Evolutionary conservation across 2,888 invertebrate genomes (phyloP).

Genomic region (Petrolisthes cinctipes): DNA sequence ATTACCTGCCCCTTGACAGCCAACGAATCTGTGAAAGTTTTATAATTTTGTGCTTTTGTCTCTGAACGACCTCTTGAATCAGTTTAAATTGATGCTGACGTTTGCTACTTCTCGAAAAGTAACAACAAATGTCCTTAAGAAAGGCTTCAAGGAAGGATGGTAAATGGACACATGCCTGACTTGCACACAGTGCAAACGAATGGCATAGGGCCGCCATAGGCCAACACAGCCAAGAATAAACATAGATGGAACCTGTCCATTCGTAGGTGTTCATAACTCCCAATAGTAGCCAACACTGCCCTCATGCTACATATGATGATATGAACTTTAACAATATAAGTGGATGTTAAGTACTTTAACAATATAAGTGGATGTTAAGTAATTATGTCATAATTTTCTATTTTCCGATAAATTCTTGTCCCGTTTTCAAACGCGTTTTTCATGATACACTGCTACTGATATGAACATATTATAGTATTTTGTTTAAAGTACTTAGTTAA

Average conservation of each 20-base stretch:
- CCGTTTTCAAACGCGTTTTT: no score
- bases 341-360: no score
- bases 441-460: neutral
- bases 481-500: neutral
- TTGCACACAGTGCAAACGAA: conserved; percentile 52
- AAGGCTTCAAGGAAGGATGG: conserved; percentile 31
- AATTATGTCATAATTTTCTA: no score
- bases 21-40: conserved; percentile 29
- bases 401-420: no score
- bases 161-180: conserved; percentile 33
- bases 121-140: neutral
- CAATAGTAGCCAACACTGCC: conserved; percentile 22
- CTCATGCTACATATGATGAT: neutral
- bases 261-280: conserved; percentile 24
- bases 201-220: no score
- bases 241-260: conserved; percentile 12
- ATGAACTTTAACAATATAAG: no score
- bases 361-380: no score
- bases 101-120: conserved; percentile 40
- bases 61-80: conserved; percentile 29
- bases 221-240: conserved; percentile 47
- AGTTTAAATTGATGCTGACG: neutral
- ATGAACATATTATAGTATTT: neutral
- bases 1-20: conserved; percentile 32
- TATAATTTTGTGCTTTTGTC: conserved; percentile 28